phyloP scores from a whole-genome alignment of 2,113 vertebrate genomes.

The Potamarius usumacintae region DNA sequence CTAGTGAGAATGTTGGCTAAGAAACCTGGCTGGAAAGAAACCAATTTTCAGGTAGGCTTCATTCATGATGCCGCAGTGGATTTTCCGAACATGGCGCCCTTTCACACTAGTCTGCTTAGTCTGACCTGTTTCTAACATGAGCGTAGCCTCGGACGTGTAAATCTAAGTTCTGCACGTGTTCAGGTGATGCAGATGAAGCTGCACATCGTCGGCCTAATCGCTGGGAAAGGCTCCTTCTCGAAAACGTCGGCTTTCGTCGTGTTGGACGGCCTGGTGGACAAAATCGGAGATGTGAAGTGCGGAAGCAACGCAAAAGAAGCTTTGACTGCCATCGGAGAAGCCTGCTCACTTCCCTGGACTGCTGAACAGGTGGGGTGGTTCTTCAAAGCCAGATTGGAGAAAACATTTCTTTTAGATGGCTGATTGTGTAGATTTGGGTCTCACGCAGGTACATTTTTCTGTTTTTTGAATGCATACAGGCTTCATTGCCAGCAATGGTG shows the following conservation, averaged over 20 bases:
- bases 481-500: neutral
- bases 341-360: constrained; percentile 89
- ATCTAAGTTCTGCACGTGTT: neutral
- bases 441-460: neutral
- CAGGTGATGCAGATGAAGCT: constrained; percentile 99
- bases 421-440: neutral
- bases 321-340: constrained; percentile 88
- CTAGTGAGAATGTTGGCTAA: constrained; percentile 95
- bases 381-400: neutral
- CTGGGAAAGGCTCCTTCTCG: constrained; percentile 90
- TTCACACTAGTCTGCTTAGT: neutral
- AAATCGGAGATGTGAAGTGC: constrained; percentile 94
- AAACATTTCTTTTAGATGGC: neutral
- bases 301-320: constrained; percentile 91
- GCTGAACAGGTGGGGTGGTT: constrained; percentile 86
- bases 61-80: neutral
- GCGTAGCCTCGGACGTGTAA: neutral
- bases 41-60: constrained; percentile 91
- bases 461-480: neutral
- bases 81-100: neutral
- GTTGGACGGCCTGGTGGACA: constrained; percentile 92
- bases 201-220: constrained; percentile 86
- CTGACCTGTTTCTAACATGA: neutral
- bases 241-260: constrained; percentile 91
- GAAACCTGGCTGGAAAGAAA: constrained; percentile 99